Base-by-base conservation (phyloP, 2,113 vertebrate genomes). In the Spea bombifrons region DNA sequence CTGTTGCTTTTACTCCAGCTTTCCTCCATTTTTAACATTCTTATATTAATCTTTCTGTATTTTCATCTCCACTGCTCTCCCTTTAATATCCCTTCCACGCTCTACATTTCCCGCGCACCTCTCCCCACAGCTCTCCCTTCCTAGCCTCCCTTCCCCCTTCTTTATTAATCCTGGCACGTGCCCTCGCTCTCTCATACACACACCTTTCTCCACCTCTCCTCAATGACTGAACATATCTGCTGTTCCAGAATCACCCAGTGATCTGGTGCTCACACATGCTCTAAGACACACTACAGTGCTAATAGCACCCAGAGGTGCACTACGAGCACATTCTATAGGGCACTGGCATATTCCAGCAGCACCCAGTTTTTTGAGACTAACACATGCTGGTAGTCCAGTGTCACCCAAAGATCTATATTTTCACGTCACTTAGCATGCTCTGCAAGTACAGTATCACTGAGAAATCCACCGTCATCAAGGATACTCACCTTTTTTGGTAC, bases 121-220 rank as follows among this genome's bases (percentile, higher is more conserved):
- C 75, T 76, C 64, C 44, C 43, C 49, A 43, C 52, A 3, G 30
- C 44, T 15, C 30, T 66, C 8, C 61, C 48, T 9, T 77, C 66
- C 66, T 68, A 59, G 55, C 9, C 55, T 59, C 55, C 55, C 55
- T 70, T 63, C 76, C 76, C 76, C 57, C 76, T 64, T 78, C 76
- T 65, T 78, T 78, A 78, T 78, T 78, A 78, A 78, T 78, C 76
- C 76, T 78, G 68, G 76, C 75, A 78, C 76, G 76, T 47, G 15
- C 15, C 67, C 76, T 71, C 57, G 30, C 30, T 77, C 68, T 53
- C 67, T 78, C 76, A 46, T n/a, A n/a, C 69, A 70, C 68, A 78
- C 76, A 71, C 67, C 67, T 78, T 71, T 71, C 76, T 49, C 55
- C 57, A 48, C 52, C 75, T 64, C 53, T 76, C 75, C 52, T 70